Evolutionary conservation across 2,113 vertebrate species (phyloP).

Genomic region (Phylloscopus trochilus): DNA sequence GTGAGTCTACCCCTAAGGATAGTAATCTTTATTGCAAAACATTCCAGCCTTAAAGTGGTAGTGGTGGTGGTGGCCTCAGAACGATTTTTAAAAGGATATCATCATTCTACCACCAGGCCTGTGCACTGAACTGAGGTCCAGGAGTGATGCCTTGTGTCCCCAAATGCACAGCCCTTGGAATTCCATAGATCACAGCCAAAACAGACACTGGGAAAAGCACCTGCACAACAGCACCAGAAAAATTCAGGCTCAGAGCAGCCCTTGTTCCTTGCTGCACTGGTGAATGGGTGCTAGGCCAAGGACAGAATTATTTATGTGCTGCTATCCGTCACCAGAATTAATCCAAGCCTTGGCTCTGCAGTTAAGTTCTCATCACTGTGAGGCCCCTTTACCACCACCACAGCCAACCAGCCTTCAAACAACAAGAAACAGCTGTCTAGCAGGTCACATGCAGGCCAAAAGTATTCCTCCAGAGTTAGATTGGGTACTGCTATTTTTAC

Average conservation of each 20-base stretch:
- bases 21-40: not conserved
- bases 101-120: not conserved
- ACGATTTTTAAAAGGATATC: not conserved
- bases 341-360: not conserved
- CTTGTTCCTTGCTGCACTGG: not conserved
- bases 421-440: not conserved
- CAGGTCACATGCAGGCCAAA: not conserved
- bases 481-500: not conserved
- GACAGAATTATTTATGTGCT: not conserved
- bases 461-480: not conserved
- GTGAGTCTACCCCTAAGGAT: not conserved
- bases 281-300: not conserved
- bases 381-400: not conserved
- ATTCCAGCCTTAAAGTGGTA: not conserved
- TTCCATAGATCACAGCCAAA: rapidly evolving
- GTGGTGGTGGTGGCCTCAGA: not conserved
- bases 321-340: not conserved
- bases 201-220: rapidly evolving
- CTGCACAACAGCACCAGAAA: not conserved
- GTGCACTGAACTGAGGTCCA: not conserved
- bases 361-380: not conserved
- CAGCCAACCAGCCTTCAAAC: not conserved
- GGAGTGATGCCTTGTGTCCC: not conserved
- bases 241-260: not conserved
- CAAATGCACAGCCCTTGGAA: not conserved